Conservation (phyloP, 2,797 vertebrate species). For the Sardinella longiceps region DNA sequence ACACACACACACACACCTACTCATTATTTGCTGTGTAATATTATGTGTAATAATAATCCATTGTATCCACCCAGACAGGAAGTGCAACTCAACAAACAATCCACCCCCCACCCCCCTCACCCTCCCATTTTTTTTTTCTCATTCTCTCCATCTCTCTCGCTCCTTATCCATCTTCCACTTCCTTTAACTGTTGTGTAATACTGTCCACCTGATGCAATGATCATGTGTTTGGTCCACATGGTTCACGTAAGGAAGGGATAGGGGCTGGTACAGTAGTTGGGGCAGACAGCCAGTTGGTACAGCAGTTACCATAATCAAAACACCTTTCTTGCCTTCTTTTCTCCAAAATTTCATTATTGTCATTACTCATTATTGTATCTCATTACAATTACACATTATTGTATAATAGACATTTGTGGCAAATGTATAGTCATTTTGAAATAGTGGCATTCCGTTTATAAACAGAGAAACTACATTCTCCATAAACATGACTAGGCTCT, state of each 20-base stretch:
- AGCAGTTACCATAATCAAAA: neutral
- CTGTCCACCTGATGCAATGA: conserved; percentile 62
- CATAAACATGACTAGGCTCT: neutral
- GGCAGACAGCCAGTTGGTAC: neutral
- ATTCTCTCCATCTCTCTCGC: neutral
- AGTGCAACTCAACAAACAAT: conserved; percentile 59
- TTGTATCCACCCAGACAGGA: conserved; percentile 48
- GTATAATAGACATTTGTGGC: neutral
- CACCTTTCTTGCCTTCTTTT: neutral
- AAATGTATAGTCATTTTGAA: neutral
- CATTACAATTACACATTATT: too few species aligned
- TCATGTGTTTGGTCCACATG: conserved; percentile 59
- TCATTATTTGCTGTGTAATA: neutral
- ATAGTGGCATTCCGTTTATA: too few species aligned
- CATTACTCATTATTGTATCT: too few species aligned
- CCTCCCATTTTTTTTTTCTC: neutral
- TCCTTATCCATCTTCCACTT: neutral
- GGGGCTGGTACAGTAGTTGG: neutral
- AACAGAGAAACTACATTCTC: neutral
- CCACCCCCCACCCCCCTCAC: conserved; percentile 5
- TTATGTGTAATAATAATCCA: neutral
- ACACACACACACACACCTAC: neutral
- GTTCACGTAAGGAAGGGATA: conserved; percentile 16
- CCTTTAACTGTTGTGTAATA: neutral
- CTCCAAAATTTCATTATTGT: too few species aligned